Evolutionary conservation across 2,797 vertebrate species (phyloP).

Genomic region (Ptychadena robeensis): DNA sequence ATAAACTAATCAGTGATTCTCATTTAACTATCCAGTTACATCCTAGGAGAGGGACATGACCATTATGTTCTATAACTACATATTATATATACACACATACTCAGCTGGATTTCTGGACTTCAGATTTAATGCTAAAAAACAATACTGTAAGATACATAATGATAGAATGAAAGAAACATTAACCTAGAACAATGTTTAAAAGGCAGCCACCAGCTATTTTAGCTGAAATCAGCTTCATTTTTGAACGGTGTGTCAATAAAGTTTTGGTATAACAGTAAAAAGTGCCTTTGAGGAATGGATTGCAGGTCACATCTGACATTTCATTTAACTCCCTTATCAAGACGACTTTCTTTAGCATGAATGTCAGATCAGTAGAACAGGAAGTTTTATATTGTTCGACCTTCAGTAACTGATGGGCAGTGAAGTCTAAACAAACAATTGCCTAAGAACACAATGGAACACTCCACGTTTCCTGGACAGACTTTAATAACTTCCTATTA

Average conservation of each 20-base stretch:
- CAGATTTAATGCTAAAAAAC: no score
- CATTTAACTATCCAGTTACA: no score
- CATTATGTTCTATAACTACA: no score
- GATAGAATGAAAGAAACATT: not conserved
- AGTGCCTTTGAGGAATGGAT: not conserved
- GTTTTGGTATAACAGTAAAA: not conserved
- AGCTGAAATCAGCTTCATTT: not conserved
- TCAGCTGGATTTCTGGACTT: no score
- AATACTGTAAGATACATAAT: not conserved
- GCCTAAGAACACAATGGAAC: conserved; percentile 29
- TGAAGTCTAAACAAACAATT: conserved; percentile 51
- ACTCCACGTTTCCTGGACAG: conserved; percentile 37
- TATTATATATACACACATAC: no score
- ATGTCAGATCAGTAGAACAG: not conserved
- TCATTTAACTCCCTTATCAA: not conserved
- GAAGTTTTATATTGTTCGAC: conserved; percentile 21
- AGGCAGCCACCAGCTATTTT: not conserved
- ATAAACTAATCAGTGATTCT: no score
- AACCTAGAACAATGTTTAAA: not conserved
- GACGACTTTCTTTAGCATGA: not conserved
- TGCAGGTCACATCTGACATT: not conserved
- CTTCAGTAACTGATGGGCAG: conserved; percentile 35
- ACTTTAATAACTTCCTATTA: conserved; percentile 57
- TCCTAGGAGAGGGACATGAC: no score
- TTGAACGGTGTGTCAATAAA: not conserved